A percentile compares a stretch with the other conserved stretches of the same genome.
These are phyloP conservation scores for Xylophagus ater DNA, from an alignment of 2,888 invertebrate genomes.

Conservation along the genomic window DNA sequence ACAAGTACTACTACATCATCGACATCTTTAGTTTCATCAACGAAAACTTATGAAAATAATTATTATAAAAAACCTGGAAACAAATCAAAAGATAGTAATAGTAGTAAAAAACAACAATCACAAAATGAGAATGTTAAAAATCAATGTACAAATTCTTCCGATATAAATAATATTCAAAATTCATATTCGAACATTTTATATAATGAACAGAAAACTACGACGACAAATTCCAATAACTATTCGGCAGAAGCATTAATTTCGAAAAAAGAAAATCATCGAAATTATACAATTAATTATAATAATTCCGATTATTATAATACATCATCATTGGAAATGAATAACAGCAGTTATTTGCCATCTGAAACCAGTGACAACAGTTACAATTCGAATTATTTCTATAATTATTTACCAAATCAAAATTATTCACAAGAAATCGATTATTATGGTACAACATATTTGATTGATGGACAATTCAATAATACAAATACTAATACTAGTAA, in stretches of 20 bases:
- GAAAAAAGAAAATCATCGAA: constrained; percentile 17
- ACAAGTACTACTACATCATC: background rate
- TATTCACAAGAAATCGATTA: constrained; percentile 19
- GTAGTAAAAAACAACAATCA: too few relatives aligned
- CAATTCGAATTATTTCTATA: constrained; percentile 18
- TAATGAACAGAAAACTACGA: background rate
- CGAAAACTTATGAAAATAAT: background rate
- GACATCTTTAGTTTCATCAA: too few relatives aligned
- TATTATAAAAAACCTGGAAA: background rate
- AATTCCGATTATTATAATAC: constrained; percentile 11
- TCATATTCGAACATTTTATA: too few relatives aligned
- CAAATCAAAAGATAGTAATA: constrained; percentile 3
- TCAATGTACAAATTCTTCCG: too few relatives aligned
- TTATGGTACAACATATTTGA: constrained; percentile 12
- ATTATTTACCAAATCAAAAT: constrained; percentile 18
- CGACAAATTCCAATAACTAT: constrained; percentile 16
- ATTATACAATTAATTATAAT: constrained; percentile 7
- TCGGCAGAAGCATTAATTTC: constrained; percentile 23
- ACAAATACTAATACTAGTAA: too few relatives aligned
- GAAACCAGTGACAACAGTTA: constrained; percentile 3
- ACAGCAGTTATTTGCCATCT: background rate
- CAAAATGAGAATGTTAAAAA: too few relatives aligned
- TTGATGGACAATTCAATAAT: background rate
- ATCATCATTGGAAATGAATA: background rate
- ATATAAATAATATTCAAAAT: too few relatives aligned